Evolutionary conservation across 2,113 vertebrate species (phyloP), one percentile per base, ranked within the genome.

Genomic region (Nanorana parkeri): DNA sequence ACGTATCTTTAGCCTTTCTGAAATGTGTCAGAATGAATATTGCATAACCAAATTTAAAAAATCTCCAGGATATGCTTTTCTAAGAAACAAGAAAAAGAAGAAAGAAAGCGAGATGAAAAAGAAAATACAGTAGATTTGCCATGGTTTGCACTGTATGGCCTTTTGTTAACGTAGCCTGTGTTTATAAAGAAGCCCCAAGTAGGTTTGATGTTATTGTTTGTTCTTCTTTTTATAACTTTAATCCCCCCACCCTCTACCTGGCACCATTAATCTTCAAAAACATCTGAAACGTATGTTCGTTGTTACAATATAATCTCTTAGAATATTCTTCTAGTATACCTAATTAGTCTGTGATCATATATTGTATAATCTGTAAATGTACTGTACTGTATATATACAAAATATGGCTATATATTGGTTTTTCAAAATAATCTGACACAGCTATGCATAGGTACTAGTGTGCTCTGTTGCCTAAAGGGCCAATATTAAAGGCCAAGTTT

Each of bases 1-100:
- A 32, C 19, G 10, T 73, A 56, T 36, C 60, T 23, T 7, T 60
- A 11, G 32, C 21, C 28, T 23, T 74, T 17, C n/a, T 23, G 26
- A 74, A 74, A 74, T 74, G 55, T 60, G 55, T 60, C 52, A 74
- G 28, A 74, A 60, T 52, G 17, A n/a, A 73, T 73, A 55, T 58
- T 58, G 71, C 71, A 56, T 73, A 24, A 58, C 28, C 56, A 13
- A n/a, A 29, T 56, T 36, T 47, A 71, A 26, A 68, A 68, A 68
- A 68, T 10, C 68, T 21, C 68, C 68, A 71, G 68, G 68, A 71
- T 1, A 73, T 73, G 71, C 56, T 73, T 56, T 73, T 54, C 17
- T 26, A 73, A 73, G 54, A 16, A 47, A n/a, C n/a, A n/a, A n/a
- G n/a, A 13, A 47, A 47, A 47, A 73, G 20, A 73, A 32, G 71